Base-by-base conservation (phyloP, 1,140 invertebrate species). In the Phenacoccus solenopsis region DNA sequence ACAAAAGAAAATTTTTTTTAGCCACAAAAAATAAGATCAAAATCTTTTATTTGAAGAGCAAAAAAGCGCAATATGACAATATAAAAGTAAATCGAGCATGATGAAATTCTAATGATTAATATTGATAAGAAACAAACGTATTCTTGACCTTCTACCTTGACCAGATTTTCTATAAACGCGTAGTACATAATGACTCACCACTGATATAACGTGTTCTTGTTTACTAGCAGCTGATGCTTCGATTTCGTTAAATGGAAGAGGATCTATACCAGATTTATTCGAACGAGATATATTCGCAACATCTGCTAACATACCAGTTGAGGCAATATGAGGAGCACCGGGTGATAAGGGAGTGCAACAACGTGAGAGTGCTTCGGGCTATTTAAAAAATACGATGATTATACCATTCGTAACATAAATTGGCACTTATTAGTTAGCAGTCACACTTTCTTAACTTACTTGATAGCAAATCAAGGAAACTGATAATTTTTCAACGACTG, bases 181-280 rank as follows among this genome's bases (percentile, higher is more conserved):
- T 22, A 5, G 21, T 20, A 59, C 7, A 20, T 59, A 22, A 64
- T 28, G 9, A 79, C 81, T 80, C 73, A 88, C 88, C 76, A 91
- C 90, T 1, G 90, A 90, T 2, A 91, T 88, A 32, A 93, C 85
- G 78, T 93, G 90, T 74, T 93, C 90, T 76, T 92, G 90, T 74
- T 90, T 90, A 72, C 88, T 91, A 12, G 90, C 90, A 3, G 90
- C 91, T 74, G 89, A 91, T 27, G 85, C 89, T 78, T 93, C 90
- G n/a, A 87, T 82, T 77, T 93, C 90, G 57, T 86, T 81, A 77
- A 93, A 93, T 0, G 90, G 90, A 71, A 93, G 78, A 68, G 72
- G 73, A 61, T 73, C 72, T 25, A 70, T 59, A 0, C 57, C 27
- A 32, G 30, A 59, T 0, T 67, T 70, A 57, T 70, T 69, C 7